These are phyloP conservation scores for Agelas oroides DNA, from an alignment of 37 sponge, comb jelly and placozoan species.

Conservation along the genomic window DNA sequence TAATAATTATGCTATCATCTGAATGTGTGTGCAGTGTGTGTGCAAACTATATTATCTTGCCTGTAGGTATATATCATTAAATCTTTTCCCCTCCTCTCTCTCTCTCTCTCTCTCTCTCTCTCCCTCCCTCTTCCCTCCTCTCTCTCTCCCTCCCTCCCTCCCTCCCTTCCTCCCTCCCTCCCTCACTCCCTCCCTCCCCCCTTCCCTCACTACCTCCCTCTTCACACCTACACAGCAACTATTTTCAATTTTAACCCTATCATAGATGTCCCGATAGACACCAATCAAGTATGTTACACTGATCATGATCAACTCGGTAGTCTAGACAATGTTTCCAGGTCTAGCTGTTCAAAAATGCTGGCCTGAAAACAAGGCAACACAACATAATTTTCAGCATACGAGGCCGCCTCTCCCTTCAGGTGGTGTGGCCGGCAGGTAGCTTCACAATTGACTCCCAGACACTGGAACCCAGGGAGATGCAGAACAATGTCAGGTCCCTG, in stretches of 20 bases:
- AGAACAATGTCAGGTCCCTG: not conserved
- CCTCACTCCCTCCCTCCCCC: not conserved
- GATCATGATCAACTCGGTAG: no score
- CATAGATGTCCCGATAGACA: not conserved
- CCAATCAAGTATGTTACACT: not conserved
- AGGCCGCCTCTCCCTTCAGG: not conserved
- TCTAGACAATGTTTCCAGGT: no score
- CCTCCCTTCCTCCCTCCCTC: not conserved
- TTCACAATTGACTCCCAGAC: slow-evolving; percentile 6
- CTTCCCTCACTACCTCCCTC: not conserved
- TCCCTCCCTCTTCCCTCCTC: not conserved
- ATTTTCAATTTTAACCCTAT: not conserved
- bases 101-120: not conserved
- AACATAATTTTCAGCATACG: not conserved
- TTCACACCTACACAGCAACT: not conserved
- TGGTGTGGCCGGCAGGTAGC: slow-evolving; percentile 1
- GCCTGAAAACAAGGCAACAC: no score
- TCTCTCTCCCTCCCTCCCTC: not conserved
- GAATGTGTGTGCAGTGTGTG: no score
- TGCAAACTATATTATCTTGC: no score
- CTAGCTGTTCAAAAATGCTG: no score
- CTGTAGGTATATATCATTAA: no score
- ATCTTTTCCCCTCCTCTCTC: not conserved
- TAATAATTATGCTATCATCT: no score
- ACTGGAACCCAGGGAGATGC: not conserved